Conservation (phyloP, 2,113 vertebrate genomes). For the Chionodraco myersi region DNA sequence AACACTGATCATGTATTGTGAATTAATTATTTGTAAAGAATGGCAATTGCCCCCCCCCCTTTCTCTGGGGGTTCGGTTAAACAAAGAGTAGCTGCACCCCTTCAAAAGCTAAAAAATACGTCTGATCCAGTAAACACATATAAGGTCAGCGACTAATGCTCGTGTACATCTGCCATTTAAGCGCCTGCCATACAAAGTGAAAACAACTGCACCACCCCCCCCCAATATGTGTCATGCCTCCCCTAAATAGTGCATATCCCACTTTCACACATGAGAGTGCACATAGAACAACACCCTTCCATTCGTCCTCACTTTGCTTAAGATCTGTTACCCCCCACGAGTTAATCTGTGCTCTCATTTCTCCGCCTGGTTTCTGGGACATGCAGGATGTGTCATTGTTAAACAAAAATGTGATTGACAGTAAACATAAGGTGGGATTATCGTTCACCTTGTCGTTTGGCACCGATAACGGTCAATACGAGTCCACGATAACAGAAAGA, state of each 20-base stretch:
- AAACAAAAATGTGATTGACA: conserved; percentile 31
- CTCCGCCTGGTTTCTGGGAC: conserved; percentile 45
- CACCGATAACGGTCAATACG: no score
- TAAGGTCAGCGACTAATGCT: conserved; percentile 72
- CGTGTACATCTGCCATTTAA: conserved; percentile 73
- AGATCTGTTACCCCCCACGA: conserved; percentile 38
- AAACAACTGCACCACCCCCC: conserved; percentile 65
- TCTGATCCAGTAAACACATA: conserved; percentile 66
- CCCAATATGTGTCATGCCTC: conserved; percentile 54
- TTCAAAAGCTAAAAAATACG: conserved; percentile 42
- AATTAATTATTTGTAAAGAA: neutral
- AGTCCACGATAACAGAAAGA: no score
- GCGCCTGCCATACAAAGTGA: conserved; percentile 49
- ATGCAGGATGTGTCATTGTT: conserved; percentile 39
- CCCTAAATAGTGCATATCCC: conserved; percentile 41
- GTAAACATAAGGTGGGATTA: no score
- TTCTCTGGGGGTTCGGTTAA: neutral
- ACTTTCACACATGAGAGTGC: conserved; percentile 22
- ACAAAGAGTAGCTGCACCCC: conserved; percentile 46
- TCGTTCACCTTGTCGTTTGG: no score
- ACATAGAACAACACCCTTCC: conserved; percentile 17
- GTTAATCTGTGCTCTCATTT: conserved; percentile 63
- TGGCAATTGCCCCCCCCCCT: neutral
- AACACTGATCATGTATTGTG: conserved; percentile 8
- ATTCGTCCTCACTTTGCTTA: conserved; percentile 33